Conservation (phyloP, 2,888 invertebrate species). For the Euphydryas editha region DNA sequence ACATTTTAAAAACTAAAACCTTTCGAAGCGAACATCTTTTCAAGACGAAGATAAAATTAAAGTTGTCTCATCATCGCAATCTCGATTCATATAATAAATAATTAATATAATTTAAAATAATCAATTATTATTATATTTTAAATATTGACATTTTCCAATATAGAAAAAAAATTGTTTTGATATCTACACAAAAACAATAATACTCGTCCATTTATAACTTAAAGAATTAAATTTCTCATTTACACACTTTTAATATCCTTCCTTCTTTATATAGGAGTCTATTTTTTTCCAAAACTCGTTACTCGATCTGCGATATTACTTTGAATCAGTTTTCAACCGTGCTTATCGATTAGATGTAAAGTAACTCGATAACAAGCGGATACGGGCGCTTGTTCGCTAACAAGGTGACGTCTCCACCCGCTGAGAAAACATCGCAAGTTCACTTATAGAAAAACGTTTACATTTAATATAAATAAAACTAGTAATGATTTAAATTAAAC, state of each 20-base stretch:
- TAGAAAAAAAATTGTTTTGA: too few species aligned
- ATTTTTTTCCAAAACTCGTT: conserved; percentile 2
- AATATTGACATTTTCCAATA: too few species aligned
- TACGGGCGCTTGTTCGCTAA: conserved; percentile 28
- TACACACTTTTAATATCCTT: not conserved
- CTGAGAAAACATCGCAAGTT: conserved; percentile 17
- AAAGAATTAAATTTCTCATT: too few species aligned
- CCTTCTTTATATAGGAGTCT: not conserved
- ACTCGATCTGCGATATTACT: conserved; percentile 14
- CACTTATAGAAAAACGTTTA: conserved; percentile 5
- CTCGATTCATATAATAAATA: too few species aligned
- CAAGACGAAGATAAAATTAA: too few species aligned
- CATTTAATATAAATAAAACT: conserved; percentile 1
- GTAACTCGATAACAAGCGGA: conserved; percentile 34
- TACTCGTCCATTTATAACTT: too few species aligned
- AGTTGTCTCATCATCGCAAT: too few species aligned
- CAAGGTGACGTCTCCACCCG: conserved; percentile 28
- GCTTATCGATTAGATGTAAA: conserved; percentile 32
- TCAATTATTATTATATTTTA: too few species aligned
- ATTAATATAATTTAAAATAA: too few species aligned
- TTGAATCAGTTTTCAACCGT: conserved; percentile 28
- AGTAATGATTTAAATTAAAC: not conserved
- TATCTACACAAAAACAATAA: too few species aligned
- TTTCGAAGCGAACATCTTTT: too few species aligned
- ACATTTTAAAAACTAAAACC: too few species aligned